Percentiles rank a stretch among this genome's conserved stretches.
Conservation (phyloP, 2,888 invertebrate species). For the Ormia ochracea region DNA sequence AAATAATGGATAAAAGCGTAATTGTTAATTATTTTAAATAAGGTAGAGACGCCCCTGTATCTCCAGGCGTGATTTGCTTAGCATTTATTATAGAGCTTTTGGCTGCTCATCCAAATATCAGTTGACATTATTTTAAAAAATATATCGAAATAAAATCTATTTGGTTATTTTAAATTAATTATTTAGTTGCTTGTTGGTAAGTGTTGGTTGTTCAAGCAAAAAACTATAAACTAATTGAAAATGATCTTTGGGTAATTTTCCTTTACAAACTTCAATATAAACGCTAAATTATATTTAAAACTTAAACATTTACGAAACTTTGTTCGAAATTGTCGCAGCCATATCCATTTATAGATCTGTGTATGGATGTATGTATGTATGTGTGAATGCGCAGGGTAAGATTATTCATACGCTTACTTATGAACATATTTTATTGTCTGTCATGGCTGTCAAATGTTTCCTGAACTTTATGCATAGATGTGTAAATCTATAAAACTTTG, state of each 20-base stretch:
- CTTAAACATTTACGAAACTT: constrained; percentile 20
- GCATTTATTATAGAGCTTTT: no score
- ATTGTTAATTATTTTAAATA: no score
- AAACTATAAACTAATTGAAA: background rate
- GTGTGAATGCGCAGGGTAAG: no score
- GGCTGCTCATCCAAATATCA: no score
- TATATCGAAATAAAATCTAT: no score
- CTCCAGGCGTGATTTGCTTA: no score
- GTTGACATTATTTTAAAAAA: no score
- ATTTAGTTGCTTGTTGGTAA: no score
- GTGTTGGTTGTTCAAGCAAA: background rate
- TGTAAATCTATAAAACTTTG: constrained; percentile 26
- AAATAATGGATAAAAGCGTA: no score
- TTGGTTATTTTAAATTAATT: no score
- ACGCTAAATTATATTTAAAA: constrained; percentile 28
- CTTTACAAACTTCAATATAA: background rate
- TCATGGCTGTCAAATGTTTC: constrained; percentile 58
- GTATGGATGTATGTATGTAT: background rate
- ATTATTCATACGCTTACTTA: background rate
- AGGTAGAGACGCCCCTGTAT: no score
- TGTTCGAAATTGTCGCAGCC: background rate
- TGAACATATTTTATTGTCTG: constrained; percentile 61
- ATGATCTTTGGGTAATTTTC: background rate
- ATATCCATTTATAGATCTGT: no score
- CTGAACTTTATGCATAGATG: constrained; percentile 45